These are phyloP conservation scores for Cyanistes caeruleus DNA, from an alignment of 2,113 vertebrate genomes.

Conservation along the genomic window DNA sequence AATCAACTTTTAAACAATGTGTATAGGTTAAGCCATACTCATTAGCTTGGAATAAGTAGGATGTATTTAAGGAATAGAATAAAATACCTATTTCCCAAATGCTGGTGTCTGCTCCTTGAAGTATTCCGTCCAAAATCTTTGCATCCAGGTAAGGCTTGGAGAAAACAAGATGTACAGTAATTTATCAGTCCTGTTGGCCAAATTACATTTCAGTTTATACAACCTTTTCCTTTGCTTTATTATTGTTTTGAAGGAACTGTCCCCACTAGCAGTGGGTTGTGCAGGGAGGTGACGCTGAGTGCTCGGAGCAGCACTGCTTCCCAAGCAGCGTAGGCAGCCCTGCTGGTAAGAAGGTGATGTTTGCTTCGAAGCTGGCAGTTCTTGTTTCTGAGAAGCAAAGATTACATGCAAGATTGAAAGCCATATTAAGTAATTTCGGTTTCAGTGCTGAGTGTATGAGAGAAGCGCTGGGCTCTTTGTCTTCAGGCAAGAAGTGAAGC, in stretches of 20 bases:
- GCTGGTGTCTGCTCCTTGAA: background rate
- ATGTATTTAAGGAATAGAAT: background rate
- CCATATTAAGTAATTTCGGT: background rate
- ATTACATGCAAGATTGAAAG: background rate
- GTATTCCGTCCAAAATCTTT: background rate
- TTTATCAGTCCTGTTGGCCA: rapidly evolving
- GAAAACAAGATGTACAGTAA: background rate
- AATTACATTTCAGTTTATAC: background rate
- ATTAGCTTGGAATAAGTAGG: background rate
- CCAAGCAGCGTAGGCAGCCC: background rate
- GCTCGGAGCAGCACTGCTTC: background rate
- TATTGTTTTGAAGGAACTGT: background rate
- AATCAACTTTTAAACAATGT: background rate
- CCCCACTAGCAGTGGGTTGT: background rate
- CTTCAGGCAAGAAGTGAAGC: background rate
- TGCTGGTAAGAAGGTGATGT: background rate
- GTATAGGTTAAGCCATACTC: rapidly evolving
- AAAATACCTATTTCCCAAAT: background rate
- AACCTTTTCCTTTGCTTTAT: background rate
- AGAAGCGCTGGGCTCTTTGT: background rate
- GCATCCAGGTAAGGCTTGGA: background rate
- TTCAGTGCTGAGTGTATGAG: background rate
- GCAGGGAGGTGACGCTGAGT: background rate
- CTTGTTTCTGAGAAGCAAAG: constrained; percentile 22
- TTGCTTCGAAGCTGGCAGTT: background rate